Evolutionary conservation across 2,113 vertebrate genomes (phyloP), one percentile per base, ranked within the genome.

Genomic region (Reinhardtius hippoglossoides): DNA sequence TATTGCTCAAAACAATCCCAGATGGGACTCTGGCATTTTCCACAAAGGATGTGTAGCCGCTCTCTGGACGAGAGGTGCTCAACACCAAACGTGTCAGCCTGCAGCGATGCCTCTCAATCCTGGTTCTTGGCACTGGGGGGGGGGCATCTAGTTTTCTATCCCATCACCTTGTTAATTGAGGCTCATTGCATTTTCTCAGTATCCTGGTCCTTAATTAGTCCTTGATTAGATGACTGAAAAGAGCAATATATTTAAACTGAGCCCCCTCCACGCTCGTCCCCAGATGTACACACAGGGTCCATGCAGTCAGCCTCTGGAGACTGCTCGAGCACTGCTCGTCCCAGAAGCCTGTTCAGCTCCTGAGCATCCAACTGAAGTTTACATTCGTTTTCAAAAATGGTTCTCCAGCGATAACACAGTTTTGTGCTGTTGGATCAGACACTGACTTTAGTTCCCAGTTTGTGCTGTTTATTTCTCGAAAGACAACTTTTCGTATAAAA

Each of bases 1-100:
- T 84, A 87, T 81, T 80, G 48, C 57, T 81, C 66, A 65, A 57
- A 86, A 86, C 89, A 78, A 80, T 89, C 85, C 84, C 88, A 86
- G 76, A 88, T 84, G 89, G 82, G 79, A 88, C 66, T 67, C 18
- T 74, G 67, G 61, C 61, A 80, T 79, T 20, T 50, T 18, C 46
- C 46, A 42, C 46, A 50, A 16, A 50, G 16, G 7, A 18, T 18
- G 4, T 50, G 46, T 18, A 50, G 46, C 15, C 1, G 46, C 3
- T 50, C 16, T 50, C 16, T 18, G 15, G 46, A 20, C 20, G 20
- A 77, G 74, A 83, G 78, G 65, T 67, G 71, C 78, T 86, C 75
- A 20, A 18, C 66, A 85, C 76, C 78, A 67, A 86, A 78, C 71
- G 21, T 5, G 14, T 46, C 14, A 35, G 71, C 77, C 55, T 40